phyloP scores from a whole-genome alignment of 2,888 invertebrate species.

The Kuschelorhynchus macadamiae region DNA sequence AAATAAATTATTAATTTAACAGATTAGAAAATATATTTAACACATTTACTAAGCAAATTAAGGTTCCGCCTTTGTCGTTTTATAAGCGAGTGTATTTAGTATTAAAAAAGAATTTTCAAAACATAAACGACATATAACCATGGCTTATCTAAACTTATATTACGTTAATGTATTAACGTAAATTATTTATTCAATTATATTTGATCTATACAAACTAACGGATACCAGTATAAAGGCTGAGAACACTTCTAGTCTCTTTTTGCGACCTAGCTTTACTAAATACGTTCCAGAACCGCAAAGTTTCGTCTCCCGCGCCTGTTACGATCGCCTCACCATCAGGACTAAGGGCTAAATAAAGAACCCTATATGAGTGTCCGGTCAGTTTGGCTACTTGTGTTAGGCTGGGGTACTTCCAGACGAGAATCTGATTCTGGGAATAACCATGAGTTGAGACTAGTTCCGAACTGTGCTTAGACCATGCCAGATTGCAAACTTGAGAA shows the following conservation, averaged over 20 bases:
- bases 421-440: constrained; percentile 98
- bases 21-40: no score
- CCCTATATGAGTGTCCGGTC: constrained; percentile 95
- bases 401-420: constrained; percentile 99
- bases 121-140: no score
- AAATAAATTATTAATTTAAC: no score
- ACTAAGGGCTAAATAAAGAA: constrained; percentile 95
- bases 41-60: no score
- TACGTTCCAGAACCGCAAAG: constrained; percentile 98
- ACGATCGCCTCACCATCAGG: constrained; percentile 99
- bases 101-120: no score
- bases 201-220: constrained; percentile 71
- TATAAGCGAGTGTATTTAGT: no score
- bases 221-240: constrained; percentile 92
- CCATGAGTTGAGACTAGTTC: constrained; percentile 98
- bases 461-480: constrained; percentile 98
- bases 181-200: no score
- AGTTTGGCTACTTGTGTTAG: constrained; percentile 96
- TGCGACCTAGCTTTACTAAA: constrained; percentile 97
- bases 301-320: constrained; percentile 98
- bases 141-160: no score
- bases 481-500: constrained; percentile 97
- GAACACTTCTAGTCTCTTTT: constrained; percentile 92
- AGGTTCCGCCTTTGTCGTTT: no score
- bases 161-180: no score